Evolutionary conservation across 1,140 invertebrate genomes (phyloP).

Genomic region (Cydia pomonella): DNA sequence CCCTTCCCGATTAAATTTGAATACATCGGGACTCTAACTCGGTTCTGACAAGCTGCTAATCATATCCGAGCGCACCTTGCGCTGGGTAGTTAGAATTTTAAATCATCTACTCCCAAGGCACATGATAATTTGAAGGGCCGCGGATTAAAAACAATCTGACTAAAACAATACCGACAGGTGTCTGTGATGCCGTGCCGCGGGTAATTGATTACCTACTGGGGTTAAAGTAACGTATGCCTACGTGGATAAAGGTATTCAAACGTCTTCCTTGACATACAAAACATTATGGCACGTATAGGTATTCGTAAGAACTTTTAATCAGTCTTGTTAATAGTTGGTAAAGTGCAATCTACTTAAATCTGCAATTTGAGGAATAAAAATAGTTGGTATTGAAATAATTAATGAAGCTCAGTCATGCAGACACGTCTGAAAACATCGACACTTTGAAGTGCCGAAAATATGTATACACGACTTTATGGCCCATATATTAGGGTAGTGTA

Average conservation of each 20-base stretch:
- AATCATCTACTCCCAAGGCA: slow-evolving; percentile 62
- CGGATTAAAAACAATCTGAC: slow-evolving; percentile 65
- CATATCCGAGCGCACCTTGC: slow-evolving; percentile 78
- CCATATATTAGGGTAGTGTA: no score
- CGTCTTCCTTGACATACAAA: slow-evolving; percentile 36
- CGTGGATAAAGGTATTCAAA: neutral
- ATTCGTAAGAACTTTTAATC: no score
- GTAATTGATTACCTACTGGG: slow-evolving; percentile 25
- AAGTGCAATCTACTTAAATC: no score
- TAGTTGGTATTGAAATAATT: no score
- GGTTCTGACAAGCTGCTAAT: slow-evolving; percentile 79
- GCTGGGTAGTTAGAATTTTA: slow-evolving; percentile 71
- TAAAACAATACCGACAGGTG: slow-evolving; percentile 66
- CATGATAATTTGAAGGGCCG: slow-evolving; percentile 57
- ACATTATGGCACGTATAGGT: neutral
- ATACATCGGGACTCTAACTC: slow-evolving; percentile 69
- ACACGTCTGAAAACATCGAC: no score
- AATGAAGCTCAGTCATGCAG: no score
- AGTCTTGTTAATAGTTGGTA: no score
- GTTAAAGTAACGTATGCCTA: neutral
- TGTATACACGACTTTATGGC: no score
- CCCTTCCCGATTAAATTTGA: slow-evolving; percentile 70
- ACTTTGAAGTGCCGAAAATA: no score
- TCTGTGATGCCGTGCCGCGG: slow-evolving; percentile 28
- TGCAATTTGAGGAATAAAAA: no score